phyloP scores from a whole-genome alignment of 2,888 invertebrate species.

The Macroteleia sp. region DNA sequence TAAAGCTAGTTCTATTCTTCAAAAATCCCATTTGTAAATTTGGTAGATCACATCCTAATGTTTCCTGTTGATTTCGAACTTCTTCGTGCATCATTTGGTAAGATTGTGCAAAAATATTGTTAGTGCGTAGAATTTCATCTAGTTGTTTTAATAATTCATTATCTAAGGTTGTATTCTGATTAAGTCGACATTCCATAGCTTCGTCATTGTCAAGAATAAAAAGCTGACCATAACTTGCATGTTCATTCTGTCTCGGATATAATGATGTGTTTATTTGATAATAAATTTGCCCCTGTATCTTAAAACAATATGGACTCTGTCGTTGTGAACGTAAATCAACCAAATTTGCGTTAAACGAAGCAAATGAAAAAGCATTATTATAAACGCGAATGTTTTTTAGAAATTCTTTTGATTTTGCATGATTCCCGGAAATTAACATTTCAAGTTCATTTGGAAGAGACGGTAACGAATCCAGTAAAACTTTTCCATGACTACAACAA shows the following conservation, averaged over 20 bases:
- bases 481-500: too few species aligned
- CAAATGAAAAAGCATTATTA: conserved; percentile 17
- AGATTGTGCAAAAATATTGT: not conserved
- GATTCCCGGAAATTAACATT: not conserved
- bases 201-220: conserved; percentile 24
- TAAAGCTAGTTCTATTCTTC: not conserved
- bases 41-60: not conserved
- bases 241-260: conserved; percentile 55
- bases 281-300: conserved; percentile 59
- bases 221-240: conserved; percentile 29
- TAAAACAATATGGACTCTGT: conserved; percentile 54
- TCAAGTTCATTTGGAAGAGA: not conserved
- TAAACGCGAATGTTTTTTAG: not conserved
- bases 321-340: conserved; percentile 43
- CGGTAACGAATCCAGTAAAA: not conserved
- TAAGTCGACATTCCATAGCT: conserved; percentile 35
- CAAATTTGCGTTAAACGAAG: conserved; percentile 60
- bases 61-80: not conserved
- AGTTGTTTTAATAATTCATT: conserved; percentile 24
- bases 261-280: conserved; percentile 62
- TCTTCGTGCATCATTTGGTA: not conserved
- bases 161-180: conserved; percentile 29
- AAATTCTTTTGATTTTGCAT: not conserved
- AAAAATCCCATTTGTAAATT: not conserved
- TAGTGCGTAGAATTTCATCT: conserved; percentile 42